These are phyloP conservation scores for Cephalopterus ornatus DNA, from an alignment of 2,113 vertebrate genomes.

Conservation along the genomic window DNA sequence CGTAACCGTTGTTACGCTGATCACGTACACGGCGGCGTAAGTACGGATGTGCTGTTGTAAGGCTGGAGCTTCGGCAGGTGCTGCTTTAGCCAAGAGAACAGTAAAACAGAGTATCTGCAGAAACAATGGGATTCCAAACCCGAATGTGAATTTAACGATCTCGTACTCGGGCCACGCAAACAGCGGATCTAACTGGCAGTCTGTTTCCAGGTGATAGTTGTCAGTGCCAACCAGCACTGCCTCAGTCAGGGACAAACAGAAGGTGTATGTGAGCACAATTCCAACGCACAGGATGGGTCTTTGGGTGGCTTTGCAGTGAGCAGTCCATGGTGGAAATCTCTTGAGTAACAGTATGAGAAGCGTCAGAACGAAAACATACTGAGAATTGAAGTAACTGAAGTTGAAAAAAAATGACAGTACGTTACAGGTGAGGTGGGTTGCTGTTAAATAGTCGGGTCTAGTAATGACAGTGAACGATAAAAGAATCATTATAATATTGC, in stretches of 20 bases:
- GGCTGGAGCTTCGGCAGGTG: background rate
- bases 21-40: background rate
- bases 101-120: slow-evolving; percentile 59
- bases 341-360: slow-evolving; percentile 47
- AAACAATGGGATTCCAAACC: slow-evolving; percentile 65
- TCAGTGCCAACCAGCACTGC: slow-evolving; percentile 64
- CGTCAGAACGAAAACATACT: slow-evolving; percentile 63
- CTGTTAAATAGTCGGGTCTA: slow-evolving; percentile 67
- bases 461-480: slow-evolving; percentile 73
- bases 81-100: slow-evolving; percentile 19
- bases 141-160: slow-evolving; percentile 71
- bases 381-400: slow-evolving; percentile 66
- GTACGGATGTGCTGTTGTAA: slow-evolving; percentile 21
- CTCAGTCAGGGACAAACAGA: slow-evolving; percentile 58
- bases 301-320: background rate
- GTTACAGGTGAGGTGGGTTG: slow-evolving; percentile 66
- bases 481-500: slow-evolving; percentile 73
- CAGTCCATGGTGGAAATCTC: slow-evolving; percentile 3
- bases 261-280: slow-evolving; percentile 36
- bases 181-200: slow-evolving; percentile 73
- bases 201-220: background rate
- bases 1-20: background rate
- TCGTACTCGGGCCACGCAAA: slow-evolving; percentile 66
- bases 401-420: slow-evolving; percentile 78
- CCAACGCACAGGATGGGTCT: background rate